Percentiles rank a stretch among this genome's conserved stretches.
Conservation (phyloP, 2,797 vertebrate genomes). For the Pelobates cultripes region DNA sequence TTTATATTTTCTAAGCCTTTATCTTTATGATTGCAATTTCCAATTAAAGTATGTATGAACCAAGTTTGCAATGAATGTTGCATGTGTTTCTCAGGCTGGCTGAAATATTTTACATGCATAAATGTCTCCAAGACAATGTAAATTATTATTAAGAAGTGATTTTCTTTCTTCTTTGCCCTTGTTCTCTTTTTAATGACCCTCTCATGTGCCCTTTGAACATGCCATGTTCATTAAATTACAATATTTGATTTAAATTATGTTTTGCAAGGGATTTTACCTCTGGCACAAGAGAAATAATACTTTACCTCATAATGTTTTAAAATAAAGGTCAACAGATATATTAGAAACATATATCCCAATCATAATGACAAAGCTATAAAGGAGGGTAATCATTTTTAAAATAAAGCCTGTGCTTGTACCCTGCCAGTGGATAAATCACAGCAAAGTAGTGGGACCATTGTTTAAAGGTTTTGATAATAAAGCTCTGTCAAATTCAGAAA, state of each 20-base stretch:
- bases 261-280: slow-evolving; percentile 52
- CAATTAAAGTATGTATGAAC: slow-evolving; percentile 16
- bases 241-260: slow-evolving; percentile 53
- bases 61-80: background rate
- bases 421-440: slow-evolving; percentile 36
- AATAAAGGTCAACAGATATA: slow-evolving; percentile 54
- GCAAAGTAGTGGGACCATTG: slow-evolving; percentile 24
- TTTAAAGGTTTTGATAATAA: slow-evolving; percentile 40
- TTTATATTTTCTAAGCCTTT: slow-evolving; percentile 10
- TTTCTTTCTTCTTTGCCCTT: slow-evolving; percentile 27
- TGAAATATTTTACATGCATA: slow-evolving; percentile 36
- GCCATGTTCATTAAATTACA: slow-evolving; percentile 51
- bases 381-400: slow-evolving; percentile 36
- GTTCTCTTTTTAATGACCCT: slow-evolving; percentile 49
- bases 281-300: slow-evolving; percentile 48
- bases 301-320: slow-evolving; percentile 45
- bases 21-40: slow-evolving; percentile 11
- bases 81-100: slow-evolving; percentile 5
- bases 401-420: slow-evolving; percentile 11
- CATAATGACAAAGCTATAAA: slow-evolving; percentile 38
- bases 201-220: slow-evolving; percentile 49
- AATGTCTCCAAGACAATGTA: slow-evolving; percentile 35
- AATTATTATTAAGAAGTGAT: slow-evolving; percentile 30
- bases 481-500: slow-evolving; percentile 12
- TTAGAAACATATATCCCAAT: slow-evolving; percentile 50